A percentile compares a stretch with the other conserved stretches of the same genome.
These are phyloP conservation scores for Pristionchus exspectatus DNA, from an alignment of 2,888 invertebrate genomes.

Conservation along the genomic window DNA sequence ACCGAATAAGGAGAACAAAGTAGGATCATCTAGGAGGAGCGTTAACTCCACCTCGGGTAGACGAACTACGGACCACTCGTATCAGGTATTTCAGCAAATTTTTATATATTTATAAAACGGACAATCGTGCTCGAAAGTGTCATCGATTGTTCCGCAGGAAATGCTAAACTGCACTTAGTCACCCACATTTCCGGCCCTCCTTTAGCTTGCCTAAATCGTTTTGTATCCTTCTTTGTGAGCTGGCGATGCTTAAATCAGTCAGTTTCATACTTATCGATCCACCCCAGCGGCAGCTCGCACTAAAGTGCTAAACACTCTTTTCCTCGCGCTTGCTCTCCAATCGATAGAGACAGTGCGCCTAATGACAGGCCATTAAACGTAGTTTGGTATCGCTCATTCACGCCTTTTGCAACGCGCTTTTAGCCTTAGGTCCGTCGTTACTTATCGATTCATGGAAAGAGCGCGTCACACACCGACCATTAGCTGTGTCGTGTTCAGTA, in stretches of 20 bases:
- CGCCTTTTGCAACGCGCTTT: neutral
- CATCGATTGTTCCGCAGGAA: neutral
- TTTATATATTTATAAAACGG: neutral
- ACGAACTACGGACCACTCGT: slow-evolving; percentile 38
- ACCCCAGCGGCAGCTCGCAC: neutral
- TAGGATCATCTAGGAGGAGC: slow-evolving; percentile 37
- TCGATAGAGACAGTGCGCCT: neutral
- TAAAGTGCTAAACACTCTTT: neutral
- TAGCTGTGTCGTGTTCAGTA: slow-evolving; percentile 19
- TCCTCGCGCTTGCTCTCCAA: neutral
- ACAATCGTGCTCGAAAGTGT: neutral
- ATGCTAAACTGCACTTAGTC: slow-evolving; percentile 7
- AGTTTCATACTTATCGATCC: neutral
- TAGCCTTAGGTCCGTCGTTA: neutral
- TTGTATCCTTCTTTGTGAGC: neutral
- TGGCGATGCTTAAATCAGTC: neutral
- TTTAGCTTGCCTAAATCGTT: neutral
- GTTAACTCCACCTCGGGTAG: slow-evolving; percentile 37
- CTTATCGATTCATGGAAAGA: slow-evolving; percentile 46
- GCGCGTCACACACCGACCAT: neutral
- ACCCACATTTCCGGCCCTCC: neutral
- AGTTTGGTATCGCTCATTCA: neutral
- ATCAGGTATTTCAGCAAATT: neutral
- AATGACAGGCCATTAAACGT: neutral
- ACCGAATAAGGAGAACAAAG: slow-evolving; percentile 49